Percentiles rank a stretch among this genome's conserved stretches.
phyloP scores from a whole-genome alignment of 2,797 vertebrate species.

The Tangara arthus region DNA sequence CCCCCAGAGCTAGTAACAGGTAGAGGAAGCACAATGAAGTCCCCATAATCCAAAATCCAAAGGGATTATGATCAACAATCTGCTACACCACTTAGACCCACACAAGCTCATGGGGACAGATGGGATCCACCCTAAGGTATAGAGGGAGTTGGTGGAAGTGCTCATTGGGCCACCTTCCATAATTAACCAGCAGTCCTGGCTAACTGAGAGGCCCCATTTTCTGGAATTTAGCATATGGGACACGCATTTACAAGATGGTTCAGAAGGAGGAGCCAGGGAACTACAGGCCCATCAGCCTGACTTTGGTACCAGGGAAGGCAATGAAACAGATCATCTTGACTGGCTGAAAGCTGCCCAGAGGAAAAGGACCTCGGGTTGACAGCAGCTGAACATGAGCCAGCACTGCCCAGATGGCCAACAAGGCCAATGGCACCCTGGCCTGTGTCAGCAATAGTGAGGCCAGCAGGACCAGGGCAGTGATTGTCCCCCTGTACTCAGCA shows the following conservation, averaged over 20 bases:
- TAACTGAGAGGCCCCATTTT: neutral
- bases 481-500: neutral
- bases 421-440: neutral
- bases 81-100: neutral
- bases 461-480: neutral
- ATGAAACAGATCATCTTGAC: neutral
- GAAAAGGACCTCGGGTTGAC: neutral
- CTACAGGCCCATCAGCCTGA: neutral
- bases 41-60: neutral
- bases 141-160: neutral
- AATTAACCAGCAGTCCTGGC: neutral
- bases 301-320: neutral
- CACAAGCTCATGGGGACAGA: neutral
- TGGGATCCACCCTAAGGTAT: neutral
- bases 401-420: neutral
- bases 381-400: neutral
- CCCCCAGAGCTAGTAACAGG: neutral
- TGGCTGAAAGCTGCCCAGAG: neutral
- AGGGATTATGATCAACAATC: neutral
- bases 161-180: neutral
- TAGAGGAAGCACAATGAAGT: neutral
- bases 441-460: neutral
- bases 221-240: neutral
- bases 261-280: neutral
- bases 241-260: neutral